A percentile compares a stretch with the other conserved stretches of the same genome.
Conservation (phyloP, 2,888 invertebrate genomes). For the Lasioglossum lativentre region DNA sequence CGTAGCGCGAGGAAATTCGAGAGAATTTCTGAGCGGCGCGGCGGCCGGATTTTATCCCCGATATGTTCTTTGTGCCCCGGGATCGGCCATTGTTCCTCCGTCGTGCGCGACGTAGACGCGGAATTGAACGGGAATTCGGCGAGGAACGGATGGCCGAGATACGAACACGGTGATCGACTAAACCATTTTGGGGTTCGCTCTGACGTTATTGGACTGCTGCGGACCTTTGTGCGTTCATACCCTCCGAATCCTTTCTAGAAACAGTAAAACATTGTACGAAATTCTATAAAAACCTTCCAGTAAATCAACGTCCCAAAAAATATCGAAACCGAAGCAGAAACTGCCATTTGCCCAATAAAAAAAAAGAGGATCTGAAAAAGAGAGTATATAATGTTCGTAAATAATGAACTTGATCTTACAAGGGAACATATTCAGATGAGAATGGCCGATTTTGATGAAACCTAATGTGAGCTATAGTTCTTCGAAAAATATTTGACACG, state of each 20-base stretch:
- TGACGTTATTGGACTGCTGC: not conserved
- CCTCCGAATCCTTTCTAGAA: not conserved
- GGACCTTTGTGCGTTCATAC: not conserved
- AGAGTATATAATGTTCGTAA: too few species aligned
- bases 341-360: not conserved
- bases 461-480: too few species aligned
- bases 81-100: conserved; percentile 20
- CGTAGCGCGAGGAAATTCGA: conserved; percentile 23
- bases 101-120: not conserved
- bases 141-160: conserved; percentile 6
- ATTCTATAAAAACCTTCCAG: not conserved
- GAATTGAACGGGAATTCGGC: conserved; percentile 24
- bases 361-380: not conserved
- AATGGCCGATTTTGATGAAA: too few species aligned
- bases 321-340: not conserved
- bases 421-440: too few species aligned
- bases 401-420: too few species aligned
- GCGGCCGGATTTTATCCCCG: conserved; percentile 39
- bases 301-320: not conserved
- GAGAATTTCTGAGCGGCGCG: conserved; percentile 39
- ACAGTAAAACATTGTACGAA: not conserved
- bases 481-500: too few species aligned
- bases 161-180: not conserved
- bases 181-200: not conserved
- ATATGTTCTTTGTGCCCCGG: conserved; percentile 25